phyloP scores from a whole-genome alignment of 35 echinoderm and acorn worm species.

The Amphiura filiformis region DNA sequence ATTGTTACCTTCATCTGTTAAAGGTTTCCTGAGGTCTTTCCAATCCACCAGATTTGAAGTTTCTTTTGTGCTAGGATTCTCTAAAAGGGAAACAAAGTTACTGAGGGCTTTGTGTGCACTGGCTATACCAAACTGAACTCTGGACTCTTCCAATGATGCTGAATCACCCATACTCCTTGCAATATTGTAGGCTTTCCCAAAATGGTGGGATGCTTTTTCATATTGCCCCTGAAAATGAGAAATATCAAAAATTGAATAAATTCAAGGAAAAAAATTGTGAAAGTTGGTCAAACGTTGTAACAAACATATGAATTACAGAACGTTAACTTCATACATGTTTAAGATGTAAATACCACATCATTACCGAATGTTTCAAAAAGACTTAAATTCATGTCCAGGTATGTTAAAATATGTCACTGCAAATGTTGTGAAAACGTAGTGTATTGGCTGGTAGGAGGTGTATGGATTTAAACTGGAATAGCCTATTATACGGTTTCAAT shows the following conservation, averaged over 20 bases:
- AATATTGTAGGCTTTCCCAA: slow-evolving; percentile 93
- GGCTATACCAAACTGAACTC: slow-evolving; percentile 90
- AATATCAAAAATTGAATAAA: not conserved
- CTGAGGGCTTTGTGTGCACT: slow-evolving; percentile 67
- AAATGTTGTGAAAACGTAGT: no score
- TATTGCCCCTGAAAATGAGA: slow-evolving; percentile 69
- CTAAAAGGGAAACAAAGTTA: slow-evolving; percentile 60
- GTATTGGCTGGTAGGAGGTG: no score
- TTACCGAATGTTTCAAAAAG: no score
- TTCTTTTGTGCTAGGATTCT: slow-evolving; percentile 39
- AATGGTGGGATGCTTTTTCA: slow-evolving; percentile 80
- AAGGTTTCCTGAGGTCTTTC: slow-evolving; percentile 80
- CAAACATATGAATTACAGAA: no score
- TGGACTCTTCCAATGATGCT: slow-evolving; percentile 38
- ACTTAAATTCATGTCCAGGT: no score
- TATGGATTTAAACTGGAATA: no score
- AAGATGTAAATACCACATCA: no score
- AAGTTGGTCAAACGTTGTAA: not conserved
- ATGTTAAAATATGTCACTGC: no score
- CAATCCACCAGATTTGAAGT: slow-evolving; percentile 71
- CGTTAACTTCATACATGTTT: no score
- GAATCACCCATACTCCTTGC: slow-evolving; percentile 78
- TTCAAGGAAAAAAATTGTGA: not conserved
- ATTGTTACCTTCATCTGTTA: not conserved
- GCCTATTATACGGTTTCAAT: no score